These are phyloP conservation scores for Odobenus rosmarus DNA, from an alignment of 2,113 vertebrate genomes.

Conservation along the genomic window DNA sequence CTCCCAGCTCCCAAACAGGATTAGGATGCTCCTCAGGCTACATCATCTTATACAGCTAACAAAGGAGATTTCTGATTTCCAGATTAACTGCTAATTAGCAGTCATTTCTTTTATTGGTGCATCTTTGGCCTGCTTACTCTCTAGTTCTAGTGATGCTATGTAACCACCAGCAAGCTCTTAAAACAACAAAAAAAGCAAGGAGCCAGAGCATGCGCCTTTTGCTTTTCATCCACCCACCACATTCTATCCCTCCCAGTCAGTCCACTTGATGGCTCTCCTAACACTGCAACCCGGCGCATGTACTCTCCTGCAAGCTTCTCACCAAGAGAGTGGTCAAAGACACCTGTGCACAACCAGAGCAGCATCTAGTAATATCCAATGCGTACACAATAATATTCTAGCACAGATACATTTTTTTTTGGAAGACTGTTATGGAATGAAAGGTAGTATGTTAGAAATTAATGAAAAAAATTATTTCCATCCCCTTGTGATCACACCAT, in stretches of 20 bases:
- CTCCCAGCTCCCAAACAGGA: not conserved
- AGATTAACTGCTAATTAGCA: not conserved
- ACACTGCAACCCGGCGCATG: not conserved
- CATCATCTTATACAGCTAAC: not conserved
- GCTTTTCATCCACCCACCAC: not conserved
- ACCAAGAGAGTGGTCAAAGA: not conserved
- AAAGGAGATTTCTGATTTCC: not conserved
- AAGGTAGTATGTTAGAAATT: not conserved
- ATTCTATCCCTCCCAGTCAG: not conserved
- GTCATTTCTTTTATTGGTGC: not conserved
- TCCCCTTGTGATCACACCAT: not conserved
- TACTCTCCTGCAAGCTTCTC: not conserved
- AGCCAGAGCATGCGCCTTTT: not conserved
- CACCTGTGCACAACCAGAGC: not conserved
- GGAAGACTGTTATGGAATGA: not conserved
- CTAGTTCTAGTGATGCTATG: not conserved
- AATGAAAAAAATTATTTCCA: not conserved
- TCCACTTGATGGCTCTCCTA: not conserved
- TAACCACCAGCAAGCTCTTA: slow-evolving; percentile 69
- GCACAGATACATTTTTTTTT: not conserved
- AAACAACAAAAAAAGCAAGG: not conserved
- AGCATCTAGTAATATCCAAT: not conserved
- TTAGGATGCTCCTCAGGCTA: not conserved
- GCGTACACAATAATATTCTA: not conserved
- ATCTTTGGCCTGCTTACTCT: not conserved